Conservation (phyloP, 2,797 vertebrate species). For the Schizothorax lantsangensis region DNA sequence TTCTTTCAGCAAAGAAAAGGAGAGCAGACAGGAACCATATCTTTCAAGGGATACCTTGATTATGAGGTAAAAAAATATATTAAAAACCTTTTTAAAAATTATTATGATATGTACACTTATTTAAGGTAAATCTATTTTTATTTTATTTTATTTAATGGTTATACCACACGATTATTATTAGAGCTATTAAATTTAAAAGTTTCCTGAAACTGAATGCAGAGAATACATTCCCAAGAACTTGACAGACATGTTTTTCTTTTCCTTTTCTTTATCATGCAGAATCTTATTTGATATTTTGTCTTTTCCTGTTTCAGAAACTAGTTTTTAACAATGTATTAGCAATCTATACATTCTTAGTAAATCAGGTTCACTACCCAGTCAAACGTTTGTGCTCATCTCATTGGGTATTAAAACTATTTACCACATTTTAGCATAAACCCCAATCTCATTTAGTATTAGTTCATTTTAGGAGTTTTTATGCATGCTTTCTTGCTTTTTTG, state of each 20-base stretch:
- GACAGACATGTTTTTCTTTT: not conserved
- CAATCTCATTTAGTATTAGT: not conserved
- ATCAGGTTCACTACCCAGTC: too few relatives aligned
- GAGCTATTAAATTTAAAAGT: not conserved
- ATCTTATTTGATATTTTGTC: not conserved
- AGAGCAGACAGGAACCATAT: not conserved
- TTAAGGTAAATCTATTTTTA: too few relatives aligned
- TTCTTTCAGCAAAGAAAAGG: slow-evolving; percentile 14
- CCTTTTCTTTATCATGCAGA: not conserved
- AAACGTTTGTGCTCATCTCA: not conserved
- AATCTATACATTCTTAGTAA: too few relatives aligned
- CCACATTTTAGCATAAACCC: not conserved
- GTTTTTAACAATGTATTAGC: too few relatives aligned
- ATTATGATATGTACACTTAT: too few relatives aligned
- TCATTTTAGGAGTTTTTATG: not conserved
- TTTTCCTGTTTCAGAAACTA: too few relatives aligned
- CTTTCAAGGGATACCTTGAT: slow-evolving; percentile 47
- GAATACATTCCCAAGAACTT: not conserved
- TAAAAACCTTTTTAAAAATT: too few relatives aligned
- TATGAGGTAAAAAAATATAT: slow-evolving; percentile 43
- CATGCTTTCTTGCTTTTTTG: not conserved
- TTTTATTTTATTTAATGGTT: too few relatives aligned
- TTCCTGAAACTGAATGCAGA: not conserved
- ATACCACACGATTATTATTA: too few relatives aligned
- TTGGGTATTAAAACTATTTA: not conserved